phyloP scores from a whole-genome alignment of 2,797 vertebrate species.

The Oophaga sylvatica region DNA sequence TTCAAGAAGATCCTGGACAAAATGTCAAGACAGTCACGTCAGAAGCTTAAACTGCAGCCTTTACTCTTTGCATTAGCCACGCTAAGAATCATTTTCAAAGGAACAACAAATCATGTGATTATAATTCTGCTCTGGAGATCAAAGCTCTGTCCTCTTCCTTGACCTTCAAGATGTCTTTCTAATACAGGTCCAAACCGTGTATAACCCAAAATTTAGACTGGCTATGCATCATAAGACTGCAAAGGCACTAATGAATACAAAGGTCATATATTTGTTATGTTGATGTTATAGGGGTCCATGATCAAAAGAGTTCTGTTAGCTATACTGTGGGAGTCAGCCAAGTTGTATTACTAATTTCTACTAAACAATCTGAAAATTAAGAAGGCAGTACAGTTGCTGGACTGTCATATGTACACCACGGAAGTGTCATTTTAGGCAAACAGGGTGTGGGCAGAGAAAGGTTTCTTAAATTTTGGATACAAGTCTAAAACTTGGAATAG shows the following conservation, averaged over 20 bases:
- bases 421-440: too few species aligned
- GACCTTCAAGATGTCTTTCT: slow-evolving; percentile 11
- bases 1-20: slow-evolving; percentile 39
- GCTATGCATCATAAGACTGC: slow-evolving; percentile 7
- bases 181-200: background rate
- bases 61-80: slow-evolving; percentile 31
- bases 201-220: background rate
- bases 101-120: slow-evolving; percentile 39
- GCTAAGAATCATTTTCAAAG: slow-evolving; percentile 28
- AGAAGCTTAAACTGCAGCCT: slow-evolving; percentile 3
- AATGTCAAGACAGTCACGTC: slow-evolving; percentile 37
- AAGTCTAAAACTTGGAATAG: too few species aligned
- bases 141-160: slow-evolving; percentile 14
- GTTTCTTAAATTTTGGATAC: too few species aligned
- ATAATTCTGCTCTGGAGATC: slow-evolving; percentile 38
- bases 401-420: too few species aligned
- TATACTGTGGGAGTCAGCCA: background rate
- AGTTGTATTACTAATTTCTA: background rate
- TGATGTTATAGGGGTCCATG: background rate
- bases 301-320: background rate
- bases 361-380: background rate
- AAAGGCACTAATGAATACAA: background rate
- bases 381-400: too few species aligned
- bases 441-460: too few species aligned
- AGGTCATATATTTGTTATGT: slow-evolving; percentile 6